phyloP scores from a whole-genome alignment of 2,797 vertebrate genomes.

The Dicrostonyx torquatus region DNA sequence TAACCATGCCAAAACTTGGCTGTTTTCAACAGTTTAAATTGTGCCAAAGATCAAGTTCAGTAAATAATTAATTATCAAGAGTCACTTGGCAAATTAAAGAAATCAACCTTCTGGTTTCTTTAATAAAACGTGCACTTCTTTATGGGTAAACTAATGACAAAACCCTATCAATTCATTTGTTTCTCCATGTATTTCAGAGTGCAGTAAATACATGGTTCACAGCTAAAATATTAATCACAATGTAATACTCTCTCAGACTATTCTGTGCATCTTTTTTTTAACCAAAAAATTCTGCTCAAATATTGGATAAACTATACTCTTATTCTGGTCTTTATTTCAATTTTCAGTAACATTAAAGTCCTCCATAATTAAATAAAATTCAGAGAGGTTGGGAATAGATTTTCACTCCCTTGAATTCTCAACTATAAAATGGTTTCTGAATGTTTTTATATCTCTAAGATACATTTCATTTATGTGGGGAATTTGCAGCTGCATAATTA shows the following conservation, averaged over 20 bases:
- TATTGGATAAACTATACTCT: conserved; percentile 65
- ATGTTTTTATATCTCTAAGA: conserved; percentile 84
- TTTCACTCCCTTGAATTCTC: conserved; percentile 79
- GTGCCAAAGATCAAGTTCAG: conserved; percentile 79
- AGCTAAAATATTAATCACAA: conserved; percentile 63
- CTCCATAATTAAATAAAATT: conserved; percentile 84
- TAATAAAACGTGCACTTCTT: conserved; percentile 69
- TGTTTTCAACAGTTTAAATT: conserved; percentile 77
- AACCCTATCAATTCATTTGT: conserved; percentile 54
- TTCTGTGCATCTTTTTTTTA: conserved; percentile 66
- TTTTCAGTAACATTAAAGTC: conserved; percentile 83
- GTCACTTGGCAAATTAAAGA: conserved; percentile 80
- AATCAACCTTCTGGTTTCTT: conserved; percentile 75
- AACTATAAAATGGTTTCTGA: conserved; percentile 81
- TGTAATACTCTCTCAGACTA: conserved; percentile 36
- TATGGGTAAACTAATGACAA: conserved; percentile 59
- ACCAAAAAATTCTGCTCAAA: conserved; percentile 65
- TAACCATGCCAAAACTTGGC: conserved; percentile 77
- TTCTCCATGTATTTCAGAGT: background rate
- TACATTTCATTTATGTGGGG: conserved; percentile 79
- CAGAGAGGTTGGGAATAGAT: conserved; percentile 82
- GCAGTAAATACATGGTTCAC: background rate
- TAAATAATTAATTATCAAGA: conserved; percentile 82
- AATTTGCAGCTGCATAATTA: conserved; percentile 87
- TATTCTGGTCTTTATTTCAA: conserved; percentile 79